phyloP scores from a whole-genome alignment of 92 coral and sea anemone genomes.

The Palythoa caribaeorum region DNA sequence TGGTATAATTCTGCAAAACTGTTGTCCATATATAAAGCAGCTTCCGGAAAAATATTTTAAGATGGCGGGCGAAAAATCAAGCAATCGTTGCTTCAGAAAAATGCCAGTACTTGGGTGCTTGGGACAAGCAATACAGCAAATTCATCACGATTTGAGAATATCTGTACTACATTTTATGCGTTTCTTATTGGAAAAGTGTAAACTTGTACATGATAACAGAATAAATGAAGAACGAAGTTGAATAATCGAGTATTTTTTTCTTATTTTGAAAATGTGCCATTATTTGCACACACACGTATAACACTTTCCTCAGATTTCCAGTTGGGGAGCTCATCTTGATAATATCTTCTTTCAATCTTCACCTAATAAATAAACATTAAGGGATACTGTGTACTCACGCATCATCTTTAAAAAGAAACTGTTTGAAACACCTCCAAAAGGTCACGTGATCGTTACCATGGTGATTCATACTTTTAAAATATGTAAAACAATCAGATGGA shows the following conservation, averaged over 20 bases:
- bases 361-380: not conserved
- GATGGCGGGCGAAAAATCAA: slow-evolving; percentile 10
- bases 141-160: not conserved
- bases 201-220: not conserved
- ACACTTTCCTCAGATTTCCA: not conserved
- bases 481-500: slow-evolving; percentile 7
- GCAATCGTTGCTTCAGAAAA: slow-evolving; percentile 11
- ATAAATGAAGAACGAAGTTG: not conserved
- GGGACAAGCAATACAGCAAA: not conserved
- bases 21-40: slow-evolving; percentile 5
- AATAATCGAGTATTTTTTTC: slow-evolving; percentile 1
- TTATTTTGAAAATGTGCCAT: not conserved
- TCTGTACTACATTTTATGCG: not conserved
- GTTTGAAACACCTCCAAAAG: slow-evolving; percentile 1
- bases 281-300: not conserved
- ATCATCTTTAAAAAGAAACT: not conserved
- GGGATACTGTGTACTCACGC: slow-evolving; percentile 3
- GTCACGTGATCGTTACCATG: slow-evolving; percentile 28
- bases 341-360: not conserved
- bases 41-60: slow-evolving; percentile 4
- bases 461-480: not conserved
- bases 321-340: not conserved
- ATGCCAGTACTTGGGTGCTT: not conserved
- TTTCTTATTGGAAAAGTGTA: slow-evolving; percentile 18
- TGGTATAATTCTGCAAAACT: slow-evolving; percentile 4